Evolutionary conservation across 2,888 invertebrate genomes (phyloP).

Genomic region (Stenurella melanura): DNA sequence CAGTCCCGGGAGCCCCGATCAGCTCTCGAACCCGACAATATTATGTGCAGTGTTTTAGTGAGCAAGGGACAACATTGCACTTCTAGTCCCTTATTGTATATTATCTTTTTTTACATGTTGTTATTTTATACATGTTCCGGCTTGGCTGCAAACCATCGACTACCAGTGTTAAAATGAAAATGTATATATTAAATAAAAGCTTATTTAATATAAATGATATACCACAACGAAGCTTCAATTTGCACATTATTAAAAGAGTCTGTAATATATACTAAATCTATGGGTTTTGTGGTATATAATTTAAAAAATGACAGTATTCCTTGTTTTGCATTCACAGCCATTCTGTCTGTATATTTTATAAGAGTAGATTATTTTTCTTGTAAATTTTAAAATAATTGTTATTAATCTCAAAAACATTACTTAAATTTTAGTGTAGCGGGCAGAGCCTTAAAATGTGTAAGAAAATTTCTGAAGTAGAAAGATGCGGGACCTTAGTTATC

Average conservation of each 20-base stretch:
- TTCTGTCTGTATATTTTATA: constrained; percentile 44
- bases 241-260: constrained; percentile 29
- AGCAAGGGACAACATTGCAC: constrained; percentile 36
- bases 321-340: constrained; percentile 44
- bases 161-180: constrained; percentile 20
- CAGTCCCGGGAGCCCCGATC: constrained; percentile 41
- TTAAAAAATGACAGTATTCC: constrained; percentile 22
- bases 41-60: constrained; percentile 39
- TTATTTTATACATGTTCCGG: constrained; percentile 30
- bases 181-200: constrained; percentile 30
- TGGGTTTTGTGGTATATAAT: constrained; percentile 35
- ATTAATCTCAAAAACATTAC: constrained; percentile 40
- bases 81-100: constrained; percentile 28
- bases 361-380: constrained; percentile 45
- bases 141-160: constrained; percentile 34
- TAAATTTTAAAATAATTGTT: constrained; percentile 50
- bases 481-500: too few relatives aligned
- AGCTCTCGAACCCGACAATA: constrained; percentile 60
- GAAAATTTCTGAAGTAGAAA: too few relatives aligned
- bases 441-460: too few relatives aligned
- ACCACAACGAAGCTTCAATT: constrained; percentile 5
- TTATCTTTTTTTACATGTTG: constrained; percentile 33
- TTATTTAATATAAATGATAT: constrained; percentile 27
- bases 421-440: too few relatives aligned
- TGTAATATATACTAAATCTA: constrained; percentile 32